Evolutionary conservation across 2,888 invertebrate species (phyloP), one percentile per base, ranked within the genome.

Genomic region (Microctonus hyperodae): DNA sequence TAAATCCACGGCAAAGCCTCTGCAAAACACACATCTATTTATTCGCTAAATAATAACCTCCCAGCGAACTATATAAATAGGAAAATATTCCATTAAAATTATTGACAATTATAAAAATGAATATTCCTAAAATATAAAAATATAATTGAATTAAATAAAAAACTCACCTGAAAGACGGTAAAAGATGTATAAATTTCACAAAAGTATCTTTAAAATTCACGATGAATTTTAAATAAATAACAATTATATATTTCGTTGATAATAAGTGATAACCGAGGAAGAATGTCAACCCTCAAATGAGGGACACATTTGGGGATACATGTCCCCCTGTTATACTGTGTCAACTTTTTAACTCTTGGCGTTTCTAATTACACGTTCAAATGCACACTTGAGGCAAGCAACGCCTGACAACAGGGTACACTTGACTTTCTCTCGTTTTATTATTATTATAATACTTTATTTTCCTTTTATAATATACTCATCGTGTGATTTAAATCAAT

Each of bases 331-430:
- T 37, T 44, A 16, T 22, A 40, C 16, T 48, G n/a, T 51, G 50
- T 44, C 16, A 62, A 37, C 31, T 37, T 58, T 57, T 51, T n/a
- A 40, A 56, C 31, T 56, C 48, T 53, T 51, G 33, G 60, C 50
- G 50, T 50, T 35, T 44, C 44, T 62, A 62, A 62, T 62, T 62
- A 62, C 62, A 62, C 62, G 62, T 62, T 53, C 28, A 62, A 53
- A 62, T 62, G 40, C 62, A 62, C 62, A 60, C 50, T 68, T 44
- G 56, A 51, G 64, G 25, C 59, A 60, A 61, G 48, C 40, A 70
- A 65, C 69, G 69, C 71, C 68, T 71, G 68, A 71, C 67, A 71
- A 67, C 67, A 70, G 56, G 58, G 55, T 33, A 40, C 68, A 60
- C 67, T 71, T 69, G 35, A 60, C 53, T 44, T 53, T 65, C 16